Evolutionary conservation across 2,113 vertebrate genomes (phyloP).

Genomic region (Anas platyrhynchos): DNA sequence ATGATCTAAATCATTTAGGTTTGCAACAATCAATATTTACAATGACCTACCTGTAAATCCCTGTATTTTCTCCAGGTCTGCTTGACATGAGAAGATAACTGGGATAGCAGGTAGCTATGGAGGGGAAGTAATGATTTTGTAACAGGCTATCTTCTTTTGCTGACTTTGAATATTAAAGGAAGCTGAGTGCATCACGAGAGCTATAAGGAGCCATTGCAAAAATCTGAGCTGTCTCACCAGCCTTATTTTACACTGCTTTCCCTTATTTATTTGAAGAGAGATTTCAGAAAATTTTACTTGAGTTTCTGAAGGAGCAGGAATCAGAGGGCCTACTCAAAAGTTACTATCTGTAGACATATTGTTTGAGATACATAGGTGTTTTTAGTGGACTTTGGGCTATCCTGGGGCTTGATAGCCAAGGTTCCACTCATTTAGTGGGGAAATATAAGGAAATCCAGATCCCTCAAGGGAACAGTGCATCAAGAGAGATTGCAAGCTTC

Average conservation of each 20-base stretch:
- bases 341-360: neutral
- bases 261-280: neutral
- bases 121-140: neutral
- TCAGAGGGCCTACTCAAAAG: accelerated
- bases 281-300: neutral
- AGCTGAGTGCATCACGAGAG: neutral
- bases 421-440: neutral
- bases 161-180: neutral
- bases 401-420: neutral
- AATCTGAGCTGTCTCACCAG: neutral
- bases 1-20: neutral
- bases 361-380: neutral
- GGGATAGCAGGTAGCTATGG: neutral
- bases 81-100: neutral
- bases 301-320: neutral
- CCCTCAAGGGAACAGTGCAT: neutral
- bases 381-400: neutral
- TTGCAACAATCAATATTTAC: neutral
- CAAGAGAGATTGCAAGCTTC: neutral
- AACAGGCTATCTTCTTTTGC: neutral
- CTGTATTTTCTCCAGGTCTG: neutral
- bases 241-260: neutral
- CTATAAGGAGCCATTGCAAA: neutral
- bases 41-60: neutral
- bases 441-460: neutral